Evolutionary conservation across 1,140 invertebrate genomes (phyloP), one percentile per base, ranked within the genome.

Genomic region (Nixonia krombeini): DNA sequence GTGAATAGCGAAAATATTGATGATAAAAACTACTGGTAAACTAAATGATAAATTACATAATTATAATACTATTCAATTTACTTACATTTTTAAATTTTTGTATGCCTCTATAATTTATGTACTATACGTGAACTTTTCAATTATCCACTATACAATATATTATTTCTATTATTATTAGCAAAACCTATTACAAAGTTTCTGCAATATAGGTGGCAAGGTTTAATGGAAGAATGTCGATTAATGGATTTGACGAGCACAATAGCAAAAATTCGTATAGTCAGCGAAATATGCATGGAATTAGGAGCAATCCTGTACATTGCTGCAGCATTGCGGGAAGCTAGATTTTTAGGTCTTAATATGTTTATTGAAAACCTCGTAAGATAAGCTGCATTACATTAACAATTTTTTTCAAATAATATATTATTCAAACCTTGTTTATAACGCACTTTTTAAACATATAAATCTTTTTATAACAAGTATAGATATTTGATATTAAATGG

Each of bases 361-460:
- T 96, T 97, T 79, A 89, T 96, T 37, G 93, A 96, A 83, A 96
- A 95, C 86, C 85, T 97, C 75, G 95, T 96, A 82, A 86, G 84
- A 58, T 15, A 38, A 21, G 23, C 29, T 42, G 6, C 2, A 21
- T 21, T 47, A 33, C 1, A 25, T 29, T 7, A 35, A 55, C 21
- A 45, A 29, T 16, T 40, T 44, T 9, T 50, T 25, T 4, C n/a
- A n/a, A n/a, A 44, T 26, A 13, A 7, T 4, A 23, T 10, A 44
- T 13, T 12, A 0, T n/a, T n/a, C n/a, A n/a, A n/a, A n/a, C n/a
- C n/a, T n/a, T n/a, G n/a, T n/a, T n/a, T n/a, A n/a, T n/a, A n/a
- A n/a, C n/a, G n/a, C n/a, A n/a, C n/a, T n/a, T n/a, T n/a, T n/a
- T n/a, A n/a, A n/a, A n/a, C n/a, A n/a, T n/a, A n/a, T n/a, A n/a